Evolutionary conservation across 2,888 invertebrate genomes (phyloP).

Genomic region (Machimus atricapillus): DNA sequence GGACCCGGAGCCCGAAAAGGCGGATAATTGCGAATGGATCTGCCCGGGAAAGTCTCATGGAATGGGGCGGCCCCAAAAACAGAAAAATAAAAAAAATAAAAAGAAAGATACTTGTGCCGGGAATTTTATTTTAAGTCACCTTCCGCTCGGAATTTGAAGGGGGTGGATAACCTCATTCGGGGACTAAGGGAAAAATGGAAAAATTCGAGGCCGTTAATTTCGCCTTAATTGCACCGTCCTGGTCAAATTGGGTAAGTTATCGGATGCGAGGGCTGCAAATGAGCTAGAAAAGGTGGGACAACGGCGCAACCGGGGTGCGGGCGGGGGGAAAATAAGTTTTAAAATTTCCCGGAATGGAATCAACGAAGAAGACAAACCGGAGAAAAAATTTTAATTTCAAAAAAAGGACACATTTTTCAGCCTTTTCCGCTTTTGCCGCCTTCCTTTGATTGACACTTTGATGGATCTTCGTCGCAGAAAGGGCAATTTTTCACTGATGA

Average conservation of each 20-base stretch:
- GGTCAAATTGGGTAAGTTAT: conserved; percentile 40
- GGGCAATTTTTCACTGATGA: background rate
- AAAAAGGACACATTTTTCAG: conserved; percentile 10
- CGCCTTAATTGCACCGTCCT: conserved; percentile 31
- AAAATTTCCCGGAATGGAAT: conserved; percentile 7
- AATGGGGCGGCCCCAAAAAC: background rate
- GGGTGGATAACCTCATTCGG: conserved; percentile 33
- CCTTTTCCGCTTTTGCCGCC: background rate
- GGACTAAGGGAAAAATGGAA: conserved; percentile 9
- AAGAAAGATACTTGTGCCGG: background rate
- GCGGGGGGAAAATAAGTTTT: conserved; percentile 1
- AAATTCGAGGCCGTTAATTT: conserved; percentile 27
- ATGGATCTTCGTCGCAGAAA: background rate
- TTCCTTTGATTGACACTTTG: conserved; percentile 26
- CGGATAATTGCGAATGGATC: conserved; percentile 21
- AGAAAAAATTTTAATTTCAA: conserved; percentile 18
- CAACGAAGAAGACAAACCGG: background rate
- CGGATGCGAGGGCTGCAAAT: background rate
- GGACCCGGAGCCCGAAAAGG: background rate
- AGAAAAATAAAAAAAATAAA: background rate
- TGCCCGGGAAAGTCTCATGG: background rate
- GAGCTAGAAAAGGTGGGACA: background rate
- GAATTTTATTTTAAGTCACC: conserved; percentile 34
- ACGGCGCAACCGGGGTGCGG: too few relatives aligned
- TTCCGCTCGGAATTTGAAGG: background rate